Evolutionary conservation across 2,888 invertebrate genomes (phyloP).

Genomic region (Heliconius cydno): DNA sequence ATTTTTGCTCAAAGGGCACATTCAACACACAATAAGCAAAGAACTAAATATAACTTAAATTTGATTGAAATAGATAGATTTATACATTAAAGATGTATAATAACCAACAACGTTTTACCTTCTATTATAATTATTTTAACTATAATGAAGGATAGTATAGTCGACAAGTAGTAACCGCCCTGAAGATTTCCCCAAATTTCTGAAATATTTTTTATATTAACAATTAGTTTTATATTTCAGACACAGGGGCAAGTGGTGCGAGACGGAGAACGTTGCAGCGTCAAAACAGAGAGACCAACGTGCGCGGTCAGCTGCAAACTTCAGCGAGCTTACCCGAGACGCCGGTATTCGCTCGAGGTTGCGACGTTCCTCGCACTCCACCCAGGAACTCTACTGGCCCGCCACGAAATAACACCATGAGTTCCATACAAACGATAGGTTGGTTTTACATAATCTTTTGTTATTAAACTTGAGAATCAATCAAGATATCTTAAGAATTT

Average conservation of each 20-base stretch:
- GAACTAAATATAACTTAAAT: too few relatives aligned
- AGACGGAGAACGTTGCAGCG: conserved; percentile 81
- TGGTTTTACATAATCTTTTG: conserved; percentile 33
- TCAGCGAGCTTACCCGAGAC: conserved; percentile 95
- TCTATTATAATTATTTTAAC: too few relatives aligned
- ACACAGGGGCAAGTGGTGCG: conserved; percentile 75
- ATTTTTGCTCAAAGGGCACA: too few relatives aligned
- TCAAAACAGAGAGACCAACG: conserved; percentile 69
- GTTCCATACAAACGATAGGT: conserved; percentile 83
- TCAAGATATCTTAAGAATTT: neutral
- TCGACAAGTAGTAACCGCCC: too few relatives aligned
- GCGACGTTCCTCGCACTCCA: conserved; percentile 92
- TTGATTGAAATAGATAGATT: too few relatives aligned
- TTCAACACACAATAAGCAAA: too few relatives aligned
- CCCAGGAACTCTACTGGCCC: conserved; percentile 87
- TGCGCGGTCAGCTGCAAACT: conserved; percentile 88
- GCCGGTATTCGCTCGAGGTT: conserved; percentile 92
- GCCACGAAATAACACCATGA: conserved; percentile 85
- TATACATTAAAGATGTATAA: too few relatives aligned
- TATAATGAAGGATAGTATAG: too few relatives aligned
- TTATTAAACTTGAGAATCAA: neutral
- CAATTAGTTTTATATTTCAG: conserved; percentile 52
- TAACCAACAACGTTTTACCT: too few relatives aligned
- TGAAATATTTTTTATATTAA: neutral
- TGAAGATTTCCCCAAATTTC: too few relatives aligned